Evolutionary conservation across 2,113 vertebrate species (phyloP).

Genomic region (Zeus faber): DNA sequence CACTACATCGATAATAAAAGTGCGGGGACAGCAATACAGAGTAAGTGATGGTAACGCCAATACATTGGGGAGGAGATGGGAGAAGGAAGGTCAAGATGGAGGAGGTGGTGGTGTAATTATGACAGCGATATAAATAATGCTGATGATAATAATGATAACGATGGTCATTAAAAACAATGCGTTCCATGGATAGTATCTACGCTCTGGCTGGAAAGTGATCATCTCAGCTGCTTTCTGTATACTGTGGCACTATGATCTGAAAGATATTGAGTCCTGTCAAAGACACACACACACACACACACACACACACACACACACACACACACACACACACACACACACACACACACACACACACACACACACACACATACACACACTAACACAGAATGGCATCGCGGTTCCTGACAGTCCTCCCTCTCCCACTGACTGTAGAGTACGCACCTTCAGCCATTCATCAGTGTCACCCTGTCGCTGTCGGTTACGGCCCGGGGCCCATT

Average conservation of each 20-base stretch:
- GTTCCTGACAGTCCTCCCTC: conserved; percentile 59
- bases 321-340: conserved; percentile 12
- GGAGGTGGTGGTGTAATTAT: neutral
- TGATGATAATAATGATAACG: neutral
- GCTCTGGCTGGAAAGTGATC: neutral
- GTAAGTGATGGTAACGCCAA: conserved; percentile 19
- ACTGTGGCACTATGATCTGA: neutral
- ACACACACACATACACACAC: conserved; percentile 6
- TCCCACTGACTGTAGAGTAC: conserved; percentile 61
- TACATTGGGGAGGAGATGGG: neutral
- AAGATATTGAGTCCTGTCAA: too few species aligned
- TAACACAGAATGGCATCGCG: neutral
- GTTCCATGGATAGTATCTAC: neutral
- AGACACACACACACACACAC: conserved; percentile 1
- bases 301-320: conserved; percentile 18
- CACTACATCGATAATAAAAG: conserved; percentile 33
- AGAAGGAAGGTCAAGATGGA: neutral
- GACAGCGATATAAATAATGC: neutral
- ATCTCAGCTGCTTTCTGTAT: neutral
- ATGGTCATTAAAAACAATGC: neutral
- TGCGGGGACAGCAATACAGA: conserved; percentile 27
- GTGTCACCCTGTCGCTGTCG: conserved; percentile 70
- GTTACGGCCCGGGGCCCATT: conserved; percentile 63
- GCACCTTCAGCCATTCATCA: conserved; percentile 74
- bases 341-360: conserved; percentile 1